Evolutionary conservation across 2,797 vertebrate genomes (phyloP).

Genomic region (Trematomus bernacchii): DNA sequence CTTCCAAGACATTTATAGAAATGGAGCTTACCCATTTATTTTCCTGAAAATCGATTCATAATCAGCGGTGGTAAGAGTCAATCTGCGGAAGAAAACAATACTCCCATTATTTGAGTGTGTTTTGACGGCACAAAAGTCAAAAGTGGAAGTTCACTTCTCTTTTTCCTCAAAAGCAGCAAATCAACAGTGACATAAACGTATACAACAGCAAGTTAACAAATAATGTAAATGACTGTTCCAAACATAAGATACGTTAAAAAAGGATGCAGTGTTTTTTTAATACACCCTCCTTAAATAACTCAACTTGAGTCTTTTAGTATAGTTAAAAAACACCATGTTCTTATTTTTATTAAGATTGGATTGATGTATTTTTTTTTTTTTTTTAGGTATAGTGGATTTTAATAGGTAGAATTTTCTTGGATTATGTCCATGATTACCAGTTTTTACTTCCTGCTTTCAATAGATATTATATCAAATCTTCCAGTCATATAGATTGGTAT

Average conservation of each 20-base stretch:
- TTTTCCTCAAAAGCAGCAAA: not conserved
- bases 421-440: not conserved
- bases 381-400: not conserved
- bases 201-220: not conserved
- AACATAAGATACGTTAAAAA: too few species aligned
- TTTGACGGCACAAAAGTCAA: not conserved
- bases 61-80: conserved; percentile 78
- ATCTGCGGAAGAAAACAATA: conserved; percentile 61
- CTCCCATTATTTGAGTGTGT: not conserved
- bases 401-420: not conserved
- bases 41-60: conserved; percentile 85
- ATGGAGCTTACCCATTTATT: conserved; percentile 84
- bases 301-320: not conserved
- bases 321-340: not conserved
- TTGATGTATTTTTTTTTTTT: not conserved
- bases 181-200: not conserved
- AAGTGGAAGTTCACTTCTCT: not conserved
- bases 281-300: not conserved
- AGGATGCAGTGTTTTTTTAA: too few species aligned
- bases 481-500: not conserved
- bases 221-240: not conserved
- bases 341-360: not conserved
- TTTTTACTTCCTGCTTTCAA: not conserved
- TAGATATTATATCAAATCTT: not conserved
- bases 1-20: not conserved